Conservation (phyloP, 2,888 invertebrate species). For the Cryptops parisi region DNA sequence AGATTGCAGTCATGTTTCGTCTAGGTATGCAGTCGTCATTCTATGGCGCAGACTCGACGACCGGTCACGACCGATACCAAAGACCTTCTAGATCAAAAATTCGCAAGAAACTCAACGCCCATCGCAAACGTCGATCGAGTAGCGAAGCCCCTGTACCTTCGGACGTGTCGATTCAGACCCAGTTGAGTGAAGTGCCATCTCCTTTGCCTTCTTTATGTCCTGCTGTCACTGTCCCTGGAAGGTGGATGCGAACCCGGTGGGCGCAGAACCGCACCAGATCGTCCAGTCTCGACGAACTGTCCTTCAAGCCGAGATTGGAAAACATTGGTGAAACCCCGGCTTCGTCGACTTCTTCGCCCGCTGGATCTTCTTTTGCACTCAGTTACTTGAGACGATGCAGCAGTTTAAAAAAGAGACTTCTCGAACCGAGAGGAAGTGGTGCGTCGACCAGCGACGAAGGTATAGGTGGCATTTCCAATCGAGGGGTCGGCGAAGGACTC, state of each 20-base stretch:
- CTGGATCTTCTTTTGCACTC: too few species aligned
- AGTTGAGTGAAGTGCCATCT: neutral
- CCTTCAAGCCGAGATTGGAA: too few species aligned
- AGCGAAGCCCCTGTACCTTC: neutral
- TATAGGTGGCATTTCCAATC: too few species aligned
- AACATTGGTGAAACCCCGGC: neutral
- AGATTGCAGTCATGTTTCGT: too few species aligned
- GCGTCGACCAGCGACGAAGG: too few species aligned
- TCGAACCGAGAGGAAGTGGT: too few species aligned
- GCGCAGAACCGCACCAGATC: constrained; percentile 1
- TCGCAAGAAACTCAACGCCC: constrained; percentile 8
- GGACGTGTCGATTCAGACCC: neutral
- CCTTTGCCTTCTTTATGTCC: neutral
- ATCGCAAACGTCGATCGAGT: constrained; percentile 2
- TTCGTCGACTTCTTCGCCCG: neutral
- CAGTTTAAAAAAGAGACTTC: too few species aligned
- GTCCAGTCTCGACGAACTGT: constrained; percentile 10
- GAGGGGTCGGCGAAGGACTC: too few species aligned
- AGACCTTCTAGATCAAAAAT: constrained; percentile 2
- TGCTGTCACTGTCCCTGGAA: neutral
- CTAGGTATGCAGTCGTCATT: neutral
- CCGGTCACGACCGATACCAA: constrained; percentile 9
- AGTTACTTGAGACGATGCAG: too few species aligned
- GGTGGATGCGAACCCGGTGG: constrained; percentile 8
- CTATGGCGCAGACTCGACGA: neutral